These are phyloP conservation scores for Suillia variegata DNA, from an alignment of 2,888 invertebrate genomes.

Conservation along the genomic window DNA sequence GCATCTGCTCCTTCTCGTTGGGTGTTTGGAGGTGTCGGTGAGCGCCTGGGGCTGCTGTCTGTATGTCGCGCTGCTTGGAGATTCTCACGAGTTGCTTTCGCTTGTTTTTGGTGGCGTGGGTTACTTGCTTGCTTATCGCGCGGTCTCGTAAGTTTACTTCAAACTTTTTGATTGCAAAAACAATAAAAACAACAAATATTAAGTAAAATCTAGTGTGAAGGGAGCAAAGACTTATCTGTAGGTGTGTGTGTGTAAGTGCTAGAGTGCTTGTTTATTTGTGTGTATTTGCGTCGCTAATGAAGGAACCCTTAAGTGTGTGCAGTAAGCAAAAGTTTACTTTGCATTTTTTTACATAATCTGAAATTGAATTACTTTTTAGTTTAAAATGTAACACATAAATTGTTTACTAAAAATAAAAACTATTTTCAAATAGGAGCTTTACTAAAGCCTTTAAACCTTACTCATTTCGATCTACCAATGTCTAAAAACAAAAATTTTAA, in stretches of 20 bases:
- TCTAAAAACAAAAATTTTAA: no score
- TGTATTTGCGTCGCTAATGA: neutral
- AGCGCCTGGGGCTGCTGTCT: neutral
- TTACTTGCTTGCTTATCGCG: neutral
- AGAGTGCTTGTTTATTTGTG: neutral
- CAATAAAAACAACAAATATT: neutral
- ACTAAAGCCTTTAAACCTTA: no score
- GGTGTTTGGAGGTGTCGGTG: neutral
- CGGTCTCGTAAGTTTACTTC: neutral
- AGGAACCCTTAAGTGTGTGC: neutral
- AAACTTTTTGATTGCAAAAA: conserved; percentile 4
- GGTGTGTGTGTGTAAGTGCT: neutral
- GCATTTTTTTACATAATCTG: no score
- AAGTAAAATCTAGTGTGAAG: no score
- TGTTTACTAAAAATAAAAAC: no score
- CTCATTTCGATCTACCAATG: no score
- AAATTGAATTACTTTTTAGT: no score
- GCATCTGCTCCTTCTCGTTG: neutral
- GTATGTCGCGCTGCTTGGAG: neutral
- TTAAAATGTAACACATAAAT: no score
- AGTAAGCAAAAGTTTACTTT: no score
- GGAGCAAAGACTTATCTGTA: neutral
- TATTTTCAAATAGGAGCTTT: no score
- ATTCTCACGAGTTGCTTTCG: no score
- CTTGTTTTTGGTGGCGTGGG: neutral